Conservation (phyloP, 2,888 invertebrate species). For the Leucophenga maculata region DNA sequence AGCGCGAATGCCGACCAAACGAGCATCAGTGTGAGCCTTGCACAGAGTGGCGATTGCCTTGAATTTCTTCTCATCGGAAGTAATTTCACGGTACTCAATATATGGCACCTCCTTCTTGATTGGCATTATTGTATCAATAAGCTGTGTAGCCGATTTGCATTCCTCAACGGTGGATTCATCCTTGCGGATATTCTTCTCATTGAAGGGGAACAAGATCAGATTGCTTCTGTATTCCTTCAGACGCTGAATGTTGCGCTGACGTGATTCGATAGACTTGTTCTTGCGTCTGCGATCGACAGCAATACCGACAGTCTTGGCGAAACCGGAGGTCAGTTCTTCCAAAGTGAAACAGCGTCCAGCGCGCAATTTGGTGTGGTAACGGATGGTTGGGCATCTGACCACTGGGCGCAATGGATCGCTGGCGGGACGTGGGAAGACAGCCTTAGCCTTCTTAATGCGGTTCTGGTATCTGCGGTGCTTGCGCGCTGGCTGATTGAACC, state of each 20-base stretch:
- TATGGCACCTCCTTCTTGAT: constrained; percentile 83
- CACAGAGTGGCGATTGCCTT: constrained; percentile 89
- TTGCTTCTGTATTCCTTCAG: constrained; percentile 96
- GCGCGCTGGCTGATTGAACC: constrained; percentile 99
- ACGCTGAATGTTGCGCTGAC: constrained; percentile 94
- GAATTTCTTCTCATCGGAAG: constrained; percentile 93
- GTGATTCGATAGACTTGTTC: constrained; percentile 95
- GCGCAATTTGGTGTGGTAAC: constrained; percentile 95
- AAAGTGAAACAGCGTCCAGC: constrained; percentile 97
- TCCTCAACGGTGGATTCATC: constrained; percentile 92
- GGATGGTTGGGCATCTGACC: constrained; percentile 93
- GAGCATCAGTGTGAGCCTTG: constrained; percentile 91
- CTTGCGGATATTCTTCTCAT: constrained; percentile 87
- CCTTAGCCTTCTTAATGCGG: constrained; percentile 92
- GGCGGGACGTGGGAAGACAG: constrained; percentile 93
- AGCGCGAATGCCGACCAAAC: constrained; percentile 90
- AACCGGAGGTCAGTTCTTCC: constrained; percentile 89
- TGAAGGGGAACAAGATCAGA: constrained; percentile 96
- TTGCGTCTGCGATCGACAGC: constrained; percentile 95
- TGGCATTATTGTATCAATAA: constrained; percentile 88
- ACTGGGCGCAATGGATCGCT: constrained; percentile 90
- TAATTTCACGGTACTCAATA: constrained; percentile 87
- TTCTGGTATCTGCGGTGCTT: constrained; percentile 92
- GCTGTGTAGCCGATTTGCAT: constrained; percentile 91
- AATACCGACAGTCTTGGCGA: constrained; percentile 95